Percentiles rank a stretch among this genome's conserved stretches.
Evolutionary conservation across 2,888 invertebrate species (phyloP).

Genomic region (Acrocera orbiculus): DNA sequence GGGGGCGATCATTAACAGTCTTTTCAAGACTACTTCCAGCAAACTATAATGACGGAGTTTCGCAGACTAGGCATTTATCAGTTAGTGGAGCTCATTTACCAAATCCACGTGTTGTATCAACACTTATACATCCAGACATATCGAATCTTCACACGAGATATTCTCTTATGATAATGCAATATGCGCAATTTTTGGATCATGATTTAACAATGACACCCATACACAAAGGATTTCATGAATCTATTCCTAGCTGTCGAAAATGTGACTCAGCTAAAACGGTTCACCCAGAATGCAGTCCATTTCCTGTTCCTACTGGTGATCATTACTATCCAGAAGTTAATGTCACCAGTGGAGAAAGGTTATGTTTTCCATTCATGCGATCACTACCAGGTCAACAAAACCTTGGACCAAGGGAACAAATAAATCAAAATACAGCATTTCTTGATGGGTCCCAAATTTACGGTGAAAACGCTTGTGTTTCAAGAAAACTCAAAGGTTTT

Average conservation of each 20-base stretch:
- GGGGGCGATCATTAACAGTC: conserved; percentile 69
- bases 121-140: conserved; percentile 79
- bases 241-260: conserved; percentile 73
- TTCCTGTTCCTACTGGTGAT: conserved; percentile 74
- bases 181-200: conserved; percentile 85
- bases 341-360: conserved; percentile 59
- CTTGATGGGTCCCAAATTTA: conserved; percentile 77
- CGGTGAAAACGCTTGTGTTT: conserved; percentile 73
- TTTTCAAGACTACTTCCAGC: conserved; percentile 72
- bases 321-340: conserved; percentile 79
- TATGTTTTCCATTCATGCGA: conserved; percentile 90
- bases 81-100: conserved; percentile 63
- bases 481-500: conserved; percentile 56
- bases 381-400: conserved; percentile 81
- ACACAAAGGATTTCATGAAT: conserved; percentile 77
- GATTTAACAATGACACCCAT: conserved; percentile 89
- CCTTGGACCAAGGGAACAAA: conserved; percentile 76
- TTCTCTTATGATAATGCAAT: conserved; percentile 88
- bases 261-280: conserved; percentile 77
- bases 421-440: conserved; percentile 85
- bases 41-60: conserved; percentile 76
- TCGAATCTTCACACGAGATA: conserved; percentile 77
- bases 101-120: conserved; percentile 71
- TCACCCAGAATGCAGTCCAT: conserved; percentile 87
- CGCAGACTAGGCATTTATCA: conserved; percentile 55